phyloP scores from a whole-genome alignment of 2,888 invertebrate species.

The Trissoscelio sp. region DNA sequence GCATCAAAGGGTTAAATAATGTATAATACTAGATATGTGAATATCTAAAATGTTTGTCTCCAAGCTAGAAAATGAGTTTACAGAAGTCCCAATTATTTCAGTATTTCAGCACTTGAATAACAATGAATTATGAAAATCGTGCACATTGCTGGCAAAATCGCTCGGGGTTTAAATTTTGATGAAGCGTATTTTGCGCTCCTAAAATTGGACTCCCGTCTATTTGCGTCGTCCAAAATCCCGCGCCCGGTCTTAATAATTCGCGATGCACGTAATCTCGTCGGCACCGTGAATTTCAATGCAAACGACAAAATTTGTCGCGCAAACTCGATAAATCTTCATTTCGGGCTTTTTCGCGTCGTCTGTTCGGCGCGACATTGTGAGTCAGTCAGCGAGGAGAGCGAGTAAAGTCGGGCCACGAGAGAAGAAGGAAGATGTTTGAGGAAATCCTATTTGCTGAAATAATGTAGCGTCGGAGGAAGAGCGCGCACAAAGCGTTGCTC shows the following conservation, averaged over 20 bases:
- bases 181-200: neutral
- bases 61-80: too few species aligned
- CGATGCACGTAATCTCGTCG: conserved; percentile 41
- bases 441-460: conserved; percentile 66
- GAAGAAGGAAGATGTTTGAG: conserved; percentile 49
- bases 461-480: conserved; percentile 25
- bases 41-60: too few species aligned
- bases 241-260: conserved; percentile 40
- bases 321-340: conserved; percentile 49
- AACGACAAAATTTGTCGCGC: conserved; percentile 49
- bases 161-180: conserved; percentile 10
- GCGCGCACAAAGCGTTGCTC: conserved; percentile 55
- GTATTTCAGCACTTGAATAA: too few species aligned
- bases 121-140: too few species aligned
- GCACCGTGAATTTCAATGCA: conserved; percentile 31
- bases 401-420: conserved; percentile 7
- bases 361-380: neutral
- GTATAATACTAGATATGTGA: too few species aligned
- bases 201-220: conserved; percentile 40
- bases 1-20: too few species aligned
- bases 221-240: conserved; percentile 29
- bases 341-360: conserved; percentile 37
- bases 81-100: too few species aligned
- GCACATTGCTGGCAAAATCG: neutral
- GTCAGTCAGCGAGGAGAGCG: too few species aligned